Base-by-base conservation (phyloP, 2,888 invertebrate genomes). In the Cylindroiulus punctatus region DNA sequence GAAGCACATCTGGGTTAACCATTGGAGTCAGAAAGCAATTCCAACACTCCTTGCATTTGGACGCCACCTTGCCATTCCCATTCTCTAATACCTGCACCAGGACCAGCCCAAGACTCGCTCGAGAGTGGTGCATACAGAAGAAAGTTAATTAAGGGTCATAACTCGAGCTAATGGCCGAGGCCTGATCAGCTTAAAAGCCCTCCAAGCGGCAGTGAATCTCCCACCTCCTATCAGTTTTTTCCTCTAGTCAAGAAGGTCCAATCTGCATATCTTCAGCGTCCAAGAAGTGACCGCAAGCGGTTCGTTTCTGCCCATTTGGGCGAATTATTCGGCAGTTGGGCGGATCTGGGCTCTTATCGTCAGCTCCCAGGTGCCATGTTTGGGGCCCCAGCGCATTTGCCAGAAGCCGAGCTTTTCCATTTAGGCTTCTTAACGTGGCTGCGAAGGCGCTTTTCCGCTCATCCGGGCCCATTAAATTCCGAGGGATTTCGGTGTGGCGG, bases 271-370 rank as follows among this genome's bases (percentile, higher is more conserved):
- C 47, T 47, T 47, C 17, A 47, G 47, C 12, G 47, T 4, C 47
- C 12, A 52, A 52, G 52, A n/a, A 52, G 52, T 52, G 52, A 52
- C 52, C 52, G n/a, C 52, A 52, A n/a, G 47, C 2, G 47, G 12
- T 12, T 47, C 47, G 47, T 1, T 47, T 47, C n/a, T 52, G 52
- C n/a, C 52, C 52, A 52, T 52, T 52, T n/a, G 52, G 52, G 52
- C 52, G n/a, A 52, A 52, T 52, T 52, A 52, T 52, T n/a, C n/a
- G n/a, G 52, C 52, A 52, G 52, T 52, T 52, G 52, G 52, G 19
- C 12, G 7, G n/a, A 52, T 52, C n/a, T 7, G 52, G 12, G 52
- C 7, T 52, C 52, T 52, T 52, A 52, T 52, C 52, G 52, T 1
- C n/a, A n/a, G 52, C 52, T 52, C 52, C 52, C 52, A 52, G 52